Evolutionary conservation across 2,797 vertebrate genomes (phyloP).

Genomic region (Rhinoraja longicauda): DNA sequence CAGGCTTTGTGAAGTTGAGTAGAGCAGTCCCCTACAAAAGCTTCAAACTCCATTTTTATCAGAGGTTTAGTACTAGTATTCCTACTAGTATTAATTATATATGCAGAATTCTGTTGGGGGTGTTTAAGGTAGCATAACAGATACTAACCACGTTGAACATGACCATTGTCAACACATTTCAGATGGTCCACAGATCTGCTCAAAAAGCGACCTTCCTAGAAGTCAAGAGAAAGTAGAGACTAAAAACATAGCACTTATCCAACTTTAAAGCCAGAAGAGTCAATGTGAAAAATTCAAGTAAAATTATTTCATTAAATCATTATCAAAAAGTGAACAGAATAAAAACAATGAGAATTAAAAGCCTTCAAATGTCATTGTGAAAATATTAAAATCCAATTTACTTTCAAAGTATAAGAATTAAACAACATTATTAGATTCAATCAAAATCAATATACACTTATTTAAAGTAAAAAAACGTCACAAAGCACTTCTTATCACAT

Average conservation of each 20-base stretch:
- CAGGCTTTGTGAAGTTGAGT: neutral
- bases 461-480: neutral
- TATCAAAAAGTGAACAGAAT: neutral
- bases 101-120: neutral
- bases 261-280: neutral
- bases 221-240: slow-evolving; percentile 40
- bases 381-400: neutral
- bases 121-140: neutral
- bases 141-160: slow-evolving; percentile 83
- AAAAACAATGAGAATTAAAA: neutral
- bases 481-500: neutral
- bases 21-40: neutral
- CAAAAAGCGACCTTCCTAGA: slow-evolving; percentile 75
- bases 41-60: neutral
- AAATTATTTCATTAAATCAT: neutral
- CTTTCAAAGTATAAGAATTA: neutral
- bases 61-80: neutral
- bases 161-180: slow-evolving; percentile 75
- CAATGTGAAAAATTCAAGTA: neutral
- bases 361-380: neutral
- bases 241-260: neutral
- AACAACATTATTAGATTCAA: neutral
- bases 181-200: slow-evolving; percentile 79
- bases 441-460: neutral
- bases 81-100: neutral